A percentile compares a stretch with the other conserved stretches of the same genome.
These are phyloP conservation scores for Pristiophorus japonicus DNA, from an alignment of 2,113 vertebrate species.

Conservation along the genomic window DNA sequence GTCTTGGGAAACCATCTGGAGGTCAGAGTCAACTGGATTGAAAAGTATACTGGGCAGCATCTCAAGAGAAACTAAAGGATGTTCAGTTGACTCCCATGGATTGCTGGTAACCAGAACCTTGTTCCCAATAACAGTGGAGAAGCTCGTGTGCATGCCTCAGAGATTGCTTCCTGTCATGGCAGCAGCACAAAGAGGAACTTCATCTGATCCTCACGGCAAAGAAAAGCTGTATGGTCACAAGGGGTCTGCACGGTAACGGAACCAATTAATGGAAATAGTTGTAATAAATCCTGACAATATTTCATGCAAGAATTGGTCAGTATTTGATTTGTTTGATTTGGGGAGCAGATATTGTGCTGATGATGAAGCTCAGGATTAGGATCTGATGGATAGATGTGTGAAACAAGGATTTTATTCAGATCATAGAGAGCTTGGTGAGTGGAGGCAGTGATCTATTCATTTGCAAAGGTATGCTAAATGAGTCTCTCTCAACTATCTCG, in stretches of 20 bases:
- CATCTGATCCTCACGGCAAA: background rate
- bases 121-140: too few relatives aligned
- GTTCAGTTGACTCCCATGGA: too few relatives aligned
- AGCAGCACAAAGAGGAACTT: too few relatives aligned
- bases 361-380: background rate
- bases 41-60: too few relatives aligned
- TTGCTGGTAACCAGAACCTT: too few relatives aligned
- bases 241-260: background rate
- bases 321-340: too few relatives aligned
- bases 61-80: too few relatives aligned
- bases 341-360: background rate
- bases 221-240: background rate
- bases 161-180: too few relatives aligned
- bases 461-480: background rate
- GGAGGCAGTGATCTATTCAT: background rate
- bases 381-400: background rate
- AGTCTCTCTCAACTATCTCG: too few relatives aligned
- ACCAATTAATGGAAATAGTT: background rate
- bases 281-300: background rate
- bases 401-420: background rate
- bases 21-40: too few relatives aligned
- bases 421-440: background rate
- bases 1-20: too few relatives aligned
- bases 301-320: background rate
- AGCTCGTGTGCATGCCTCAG: too few relatives aligned